Percentiles rank a stretch among this genome's conserved stretches.
Evolutionary conservation across 2,113 vertebrate species (phyloP).

Genomic region (Anguilla japonica): DNA sequence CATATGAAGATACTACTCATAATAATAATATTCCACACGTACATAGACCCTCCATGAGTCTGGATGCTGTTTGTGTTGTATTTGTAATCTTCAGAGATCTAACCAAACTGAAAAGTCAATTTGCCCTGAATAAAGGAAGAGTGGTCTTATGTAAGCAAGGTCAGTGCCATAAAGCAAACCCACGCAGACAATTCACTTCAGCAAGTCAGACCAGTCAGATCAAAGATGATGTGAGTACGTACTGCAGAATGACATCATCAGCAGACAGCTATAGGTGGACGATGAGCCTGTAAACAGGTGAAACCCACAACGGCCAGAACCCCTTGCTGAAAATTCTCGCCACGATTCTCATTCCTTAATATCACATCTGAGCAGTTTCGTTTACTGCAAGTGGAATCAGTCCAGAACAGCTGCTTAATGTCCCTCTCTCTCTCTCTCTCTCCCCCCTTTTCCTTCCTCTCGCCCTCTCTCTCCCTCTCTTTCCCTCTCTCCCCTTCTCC

Average conservation of each 20-base stretch:
- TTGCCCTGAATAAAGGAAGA: neutral
- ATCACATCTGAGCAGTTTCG: too few relatives aligned
- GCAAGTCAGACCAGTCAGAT: neutral
- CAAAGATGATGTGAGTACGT: neutral
- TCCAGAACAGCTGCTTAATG: neutral
- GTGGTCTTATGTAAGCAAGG: neutral
- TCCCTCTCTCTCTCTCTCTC: too few relatives aligned
- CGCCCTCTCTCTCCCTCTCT: too few relatives aligned
- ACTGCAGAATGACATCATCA: constrained; percentile 2
- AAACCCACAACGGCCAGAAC: neutral
- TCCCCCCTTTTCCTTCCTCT: too few relatives aligned
- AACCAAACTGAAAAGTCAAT: constrained; percentile 6
- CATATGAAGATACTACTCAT: neutral
- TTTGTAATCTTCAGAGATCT: neutral
- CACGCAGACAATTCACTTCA: neutral
- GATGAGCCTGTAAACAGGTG: neutral
- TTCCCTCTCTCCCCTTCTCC: neutral
- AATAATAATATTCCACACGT: neutral
- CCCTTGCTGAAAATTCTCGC: neutral
- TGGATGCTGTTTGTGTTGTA: neutral
- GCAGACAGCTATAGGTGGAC: neutral
- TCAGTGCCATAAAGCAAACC: neutral
- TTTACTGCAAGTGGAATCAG: neutral
- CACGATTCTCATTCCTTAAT: too few relatives aligned
- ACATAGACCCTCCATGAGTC: neutral